Conservation (phyloP, 2,888 invertebrate species). For the Athrips mouffetella region DNA sequence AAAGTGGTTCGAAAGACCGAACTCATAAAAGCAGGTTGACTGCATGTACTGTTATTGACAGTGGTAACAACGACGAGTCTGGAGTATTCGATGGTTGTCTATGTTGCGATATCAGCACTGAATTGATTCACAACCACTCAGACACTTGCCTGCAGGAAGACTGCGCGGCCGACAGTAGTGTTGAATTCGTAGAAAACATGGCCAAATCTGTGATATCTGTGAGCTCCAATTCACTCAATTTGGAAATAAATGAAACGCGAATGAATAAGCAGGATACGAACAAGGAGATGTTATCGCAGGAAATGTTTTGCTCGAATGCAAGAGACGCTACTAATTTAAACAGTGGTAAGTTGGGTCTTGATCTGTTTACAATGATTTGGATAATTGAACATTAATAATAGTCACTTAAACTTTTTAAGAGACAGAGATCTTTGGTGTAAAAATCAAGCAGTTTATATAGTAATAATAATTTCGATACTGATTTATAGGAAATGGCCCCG, state of each 20-base stretch:
- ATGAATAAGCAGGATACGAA: neutral
- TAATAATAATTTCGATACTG: no score
- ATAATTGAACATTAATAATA: no score
- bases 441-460: no score
- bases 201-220: conserved; percentile 47
- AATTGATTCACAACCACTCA: conserved; percentile 68
- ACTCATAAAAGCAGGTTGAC: conserved; percentile 30
- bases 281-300: conserved; percentile 29
- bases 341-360: conserved; percentile 25
- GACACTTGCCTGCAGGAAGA: conserved; percentile 64
- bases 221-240: conserved; percentile 33
- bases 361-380: no score
- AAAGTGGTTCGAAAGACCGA: neutral
- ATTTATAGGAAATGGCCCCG: no score
- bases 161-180: conserved; percentile 53
- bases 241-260: conserved; percentile 16
- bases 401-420: no score
- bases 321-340: conserved; percentile 32
- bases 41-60: conserved; percentile 43
- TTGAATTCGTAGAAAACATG: conserved; percentile 48
- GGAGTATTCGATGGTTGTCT: conserved; percentile 32
- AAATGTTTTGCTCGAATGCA: conserved; percentile 40
- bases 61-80: conserved; percentile 51
- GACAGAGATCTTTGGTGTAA: no score
- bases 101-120: conserved; percentile 42